These are phyloP conservation scores for Poecilia latipinna DNA, from an alignment of 2,113 vertebrate species.

Conservation along the genomic window DNA sequence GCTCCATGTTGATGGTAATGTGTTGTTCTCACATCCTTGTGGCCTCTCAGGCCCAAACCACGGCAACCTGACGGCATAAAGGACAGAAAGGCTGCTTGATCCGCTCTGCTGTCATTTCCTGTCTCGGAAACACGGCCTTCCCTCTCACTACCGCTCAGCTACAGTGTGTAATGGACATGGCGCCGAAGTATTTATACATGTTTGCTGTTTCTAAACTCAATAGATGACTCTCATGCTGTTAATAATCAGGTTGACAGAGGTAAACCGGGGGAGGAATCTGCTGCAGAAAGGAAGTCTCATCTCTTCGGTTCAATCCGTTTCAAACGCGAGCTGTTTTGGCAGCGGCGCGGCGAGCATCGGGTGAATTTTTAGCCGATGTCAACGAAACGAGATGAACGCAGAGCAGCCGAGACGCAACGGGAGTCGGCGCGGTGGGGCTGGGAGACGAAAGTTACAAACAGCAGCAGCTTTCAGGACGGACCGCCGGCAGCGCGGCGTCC, in stretches of 20 bases:
- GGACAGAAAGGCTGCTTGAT: slow-evolving; percentile 62
- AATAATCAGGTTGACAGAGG: slow-evolving; percentile 82
- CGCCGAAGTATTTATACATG: slow-evolving; percentile 77
- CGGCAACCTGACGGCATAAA: slow-evolving; percentile 60
- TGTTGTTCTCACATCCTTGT: slow-evolving; percentile 87
- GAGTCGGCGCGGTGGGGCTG: slow-evolving; percentile 74
- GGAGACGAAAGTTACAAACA: slow-evolving; percentile 88
- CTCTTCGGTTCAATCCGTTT: slow-evolving; percentile 48
- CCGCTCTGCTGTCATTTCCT: slow-evolving; percentile 35
- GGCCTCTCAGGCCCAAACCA: slow-evolving; percentile 83
- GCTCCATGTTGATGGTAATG: slow-evolving; percentile 85
- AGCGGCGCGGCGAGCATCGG: slow-evolving; percentile 5
- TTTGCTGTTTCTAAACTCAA: slow-evolving; percentile 87
- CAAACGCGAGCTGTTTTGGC: slow-evolving; percentile 37
- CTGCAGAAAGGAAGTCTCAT: slow-evolving; percentile 47
- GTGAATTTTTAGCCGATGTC: slow-evolving; percentile 42
- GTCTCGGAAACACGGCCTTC: slow-evolving; percentile 65
- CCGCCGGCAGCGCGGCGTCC: slow-evolving; percentile 62
- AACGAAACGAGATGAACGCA: slow-evolving; percentile 22
- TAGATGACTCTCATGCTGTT: slow-evolving; percentile 96
- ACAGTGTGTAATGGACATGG: slow-evolving; percentile 83
- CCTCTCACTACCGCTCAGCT: slow-evolving; percentile 88
- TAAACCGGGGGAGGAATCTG: slow-evolving; percentile 83
- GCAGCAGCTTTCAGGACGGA: slow-evolving; percentile 90
- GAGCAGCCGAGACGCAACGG: slow-evolving; percentile 54